phyloP scores from a whole-genome alignment of 2,113 vertebrate species.

The Lichenostomus cassidix region DNA sequence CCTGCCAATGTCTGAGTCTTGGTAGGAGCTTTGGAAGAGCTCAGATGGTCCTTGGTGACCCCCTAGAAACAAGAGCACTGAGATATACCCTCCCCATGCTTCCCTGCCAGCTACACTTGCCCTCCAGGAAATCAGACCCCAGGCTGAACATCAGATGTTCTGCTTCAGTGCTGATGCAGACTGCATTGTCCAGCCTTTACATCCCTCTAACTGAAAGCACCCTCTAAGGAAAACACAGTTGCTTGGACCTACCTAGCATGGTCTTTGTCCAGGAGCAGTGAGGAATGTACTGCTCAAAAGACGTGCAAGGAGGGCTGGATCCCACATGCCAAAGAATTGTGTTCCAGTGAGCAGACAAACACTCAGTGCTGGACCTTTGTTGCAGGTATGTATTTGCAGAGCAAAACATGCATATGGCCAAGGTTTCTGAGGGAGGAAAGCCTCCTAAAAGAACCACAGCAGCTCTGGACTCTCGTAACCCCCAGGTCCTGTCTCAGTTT shows the following conservation, averaged over 20 bases:
- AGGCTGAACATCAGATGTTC: neutral
- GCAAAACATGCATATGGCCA: neutral
- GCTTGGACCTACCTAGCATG: neutral
- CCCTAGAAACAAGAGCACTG: neutral
- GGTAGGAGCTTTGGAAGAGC: neutral
- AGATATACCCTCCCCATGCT: neutral
- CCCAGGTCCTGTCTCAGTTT: neutral
- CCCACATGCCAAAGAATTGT: neutral
- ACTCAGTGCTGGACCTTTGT: neutral
- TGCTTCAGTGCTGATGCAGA: neutral
- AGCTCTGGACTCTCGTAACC: neutral
- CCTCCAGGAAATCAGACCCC: neutral
- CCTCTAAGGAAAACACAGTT: neutral
- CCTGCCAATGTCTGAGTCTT: neutral
- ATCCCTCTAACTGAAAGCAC: neutral
- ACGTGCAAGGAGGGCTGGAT: neutral
- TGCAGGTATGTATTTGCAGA: neutral
- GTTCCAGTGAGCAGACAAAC: accelerated
- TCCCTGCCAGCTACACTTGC: neutral
- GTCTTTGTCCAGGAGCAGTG: neutral
- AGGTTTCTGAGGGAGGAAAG: neutral
- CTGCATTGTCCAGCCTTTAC: neutral
- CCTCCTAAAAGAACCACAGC: neutral
- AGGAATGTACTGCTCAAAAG: neutral
- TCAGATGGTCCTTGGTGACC: neutral